Evolutionary conservation across 1,140 invertebrate genomes (phyloP), one percentile per base, ranked within the genome.

Genomic region (Hesperophylax magnus): DNA sequence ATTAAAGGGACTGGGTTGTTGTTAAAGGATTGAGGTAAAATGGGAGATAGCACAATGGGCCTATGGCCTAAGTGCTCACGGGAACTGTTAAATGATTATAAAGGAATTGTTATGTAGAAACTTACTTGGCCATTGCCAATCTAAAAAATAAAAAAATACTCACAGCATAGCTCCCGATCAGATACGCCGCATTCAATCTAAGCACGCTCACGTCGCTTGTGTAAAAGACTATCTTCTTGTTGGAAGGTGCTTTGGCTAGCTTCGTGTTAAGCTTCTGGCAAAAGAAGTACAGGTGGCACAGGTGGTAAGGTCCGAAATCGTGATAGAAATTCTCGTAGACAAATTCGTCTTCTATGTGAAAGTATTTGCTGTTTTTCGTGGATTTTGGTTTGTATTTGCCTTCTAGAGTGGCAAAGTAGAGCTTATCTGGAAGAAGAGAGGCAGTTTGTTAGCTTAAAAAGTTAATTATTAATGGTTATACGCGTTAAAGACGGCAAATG

Each of bases 281-380:
- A 88, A 99, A 99, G 84, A 96, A 92, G 90, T 98, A 99, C 24
- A 99, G 89, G 93, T 98, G 97, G 65, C 97, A 96, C 81, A 99
- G 92, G 91, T 99, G 99, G 58, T 99, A 90, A 0, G 98, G 98
- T 8, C 98, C 98, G 91, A 99, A 99, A 90, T 99, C 98, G 78
- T 95, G 93, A 90, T 98, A 99, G 90, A 99, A 99, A 89, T 97
- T 98, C 90, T 98, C 97, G 91, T 99, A 99, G 11, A 97, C 92
- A 47, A 98, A 92, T 86, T 98, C 96, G 88, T 97, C 94, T 89
- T 99, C 98, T 47, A 98, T 95, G 86, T 93, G 94, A 86, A 99
- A 98, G 88, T 97, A 99, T 88, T 98, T 96, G 72, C 94, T 96
- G 86, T 96, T 94, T n/a, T 92, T 86, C 52, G 96, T 97, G 39